Conservation (phyloP, 2,113 vertebrate species). For the Accipiter cooperii region DNA sequence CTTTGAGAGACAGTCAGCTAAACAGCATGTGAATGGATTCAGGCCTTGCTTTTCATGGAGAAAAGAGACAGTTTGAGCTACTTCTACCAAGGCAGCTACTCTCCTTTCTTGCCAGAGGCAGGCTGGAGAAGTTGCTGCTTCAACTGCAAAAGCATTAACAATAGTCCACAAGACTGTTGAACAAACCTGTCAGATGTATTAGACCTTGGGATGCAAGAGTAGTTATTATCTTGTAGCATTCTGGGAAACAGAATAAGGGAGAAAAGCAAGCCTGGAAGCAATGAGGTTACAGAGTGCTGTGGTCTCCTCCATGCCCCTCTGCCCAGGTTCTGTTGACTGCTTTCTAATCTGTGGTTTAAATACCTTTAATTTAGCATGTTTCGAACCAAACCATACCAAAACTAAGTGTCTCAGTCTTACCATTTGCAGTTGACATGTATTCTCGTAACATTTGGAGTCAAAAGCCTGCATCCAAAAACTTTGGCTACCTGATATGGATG, state of each 20-base stretch:
- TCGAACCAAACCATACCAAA: not conserved
- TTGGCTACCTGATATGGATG: too few relatives aligned
- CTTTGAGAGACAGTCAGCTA: not conserved
- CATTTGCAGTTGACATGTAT: not conserved
- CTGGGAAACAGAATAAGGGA: not conserved
- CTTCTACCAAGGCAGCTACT: not conserved
- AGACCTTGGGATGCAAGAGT: not conserved
- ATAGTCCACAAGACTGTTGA: not conserved
- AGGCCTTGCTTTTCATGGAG: not conserved
- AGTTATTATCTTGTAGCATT: not conserved
- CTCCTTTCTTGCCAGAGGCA: not conserved
- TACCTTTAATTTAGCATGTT: not conserved
- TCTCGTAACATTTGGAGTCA: not conserved
- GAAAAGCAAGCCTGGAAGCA: not conserved
- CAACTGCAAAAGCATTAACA: not conserved
- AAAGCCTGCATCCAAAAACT: not conserved
- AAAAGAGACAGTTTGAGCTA: not conserved
- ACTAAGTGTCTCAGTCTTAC: not conserved
- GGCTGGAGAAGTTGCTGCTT: not conserved
- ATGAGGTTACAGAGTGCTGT: not conserved
- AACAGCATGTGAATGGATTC: not conserved
- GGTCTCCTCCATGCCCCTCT: not conserved
- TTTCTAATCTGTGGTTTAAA: not conserved
- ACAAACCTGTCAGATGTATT: not conserved
- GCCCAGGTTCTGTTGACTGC: fast-evolving